Evolutionary conservation across 2,113 vertebrate species (phyloP).

Genomic region (Progne subis): DNA sequence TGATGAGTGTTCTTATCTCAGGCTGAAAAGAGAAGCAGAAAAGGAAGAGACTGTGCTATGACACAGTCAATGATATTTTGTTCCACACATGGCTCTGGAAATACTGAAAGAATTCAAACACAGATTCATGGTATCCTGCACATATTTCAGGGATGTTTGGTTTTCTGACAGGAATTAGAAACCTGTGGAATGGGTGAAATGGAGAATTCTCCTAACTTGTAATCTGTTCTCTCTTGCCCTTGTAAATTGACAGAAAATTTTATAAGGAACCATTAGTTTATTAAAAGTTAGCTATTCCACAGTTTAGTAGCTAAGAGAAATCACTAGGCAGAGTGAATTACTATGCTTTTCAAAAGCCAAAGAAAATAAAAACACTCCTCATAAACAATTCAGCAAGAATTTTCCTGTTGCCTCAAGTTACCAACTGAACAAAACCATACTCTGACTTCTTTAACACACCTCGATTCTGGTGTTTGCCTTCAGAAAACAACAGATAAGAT

Average conservation of each 20-base stretch:
- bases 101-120: fast-evolving
- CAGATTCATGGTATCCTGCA: not conserved
- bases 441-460: not conserved
- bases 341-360: not conserved
- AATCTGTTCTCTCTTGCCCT: not conserved
- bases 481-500: not conserved
- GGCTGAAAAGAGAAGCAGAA: not conserved
- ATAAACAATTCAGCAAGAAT: not conserved
- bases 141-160: not conserved
- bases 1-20: not conserved
- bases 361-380: not conserved
- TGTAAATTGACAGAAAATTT: not conserved
- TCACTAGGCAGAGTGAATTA: not conserved
- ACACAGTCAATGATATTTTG: not conserved
- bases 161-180: not conserved
- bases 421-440: not conserved
- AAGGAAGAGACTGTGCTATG: not conserved
- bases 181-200: not conserved
- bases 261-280: not conserved
- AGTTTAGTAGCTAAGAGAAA: not conserved
- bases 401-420: not conserved
- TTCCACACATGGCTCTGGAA: not conserved
- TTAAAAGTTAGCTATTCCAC: not conserved
- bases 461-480: not conserved
- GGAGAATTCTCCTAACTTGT: not conserved